Evolutionary conservation across 2,797 vertebrate species (phyloP).

Genomic region (Leptoclinus maculatus): DNA sequence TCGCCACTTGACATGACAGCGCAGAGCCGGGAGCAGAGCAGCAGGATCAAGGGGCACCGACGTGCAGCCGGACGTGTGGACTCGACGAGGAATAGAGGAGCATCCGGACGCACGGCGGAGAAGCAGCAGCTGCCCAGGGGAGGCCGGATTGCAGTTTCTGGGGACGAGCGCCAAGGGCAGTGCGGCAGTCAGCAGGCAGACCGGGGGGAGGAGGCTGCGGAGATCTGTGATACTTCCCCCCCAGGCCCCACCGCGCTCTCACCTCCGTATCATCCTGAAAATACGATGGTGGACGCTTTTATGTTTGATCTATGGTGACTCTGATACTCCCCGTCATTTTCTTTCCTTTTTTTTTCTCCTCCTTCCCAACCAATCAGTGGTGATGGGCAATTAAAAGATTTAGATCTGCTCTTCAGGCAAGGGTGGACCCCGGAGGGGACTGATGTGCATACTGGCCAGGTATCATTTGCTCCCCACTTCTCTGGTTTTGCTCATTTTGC

Average conservation of each 20-base stretch:
- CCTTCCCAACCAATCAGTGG: constrained; percentile 52
- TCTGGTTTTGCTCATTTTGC: constrained; percentile 82
- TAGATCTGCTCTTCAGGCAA: constrained; percentile 74
- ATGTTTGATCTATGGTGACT: constrained; percentile 66
- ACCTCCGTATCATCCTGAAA: constrained; percentile 56
- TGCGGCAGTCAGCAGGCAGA: constrained; percentile 84
- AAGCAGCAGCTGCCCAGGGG: constrained; percentile 74
- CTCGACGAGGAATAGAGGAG: constrained; percentile 71
- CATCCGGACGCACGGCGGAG: constrained; percentile 71
- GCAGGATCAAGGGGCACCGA: constrained; percentile 84
- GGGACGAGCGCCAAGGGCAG: constrained; percentile 87
- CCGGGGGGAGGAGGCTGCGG: constrained; percentile 82
- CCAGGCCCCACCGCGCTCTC: constrained; percentile 54
- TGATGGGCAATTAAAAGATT: constrained; percentile 72
- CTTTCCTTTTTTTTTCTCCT: neutral
- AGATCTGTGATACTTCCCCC: constrained; percentile 78
- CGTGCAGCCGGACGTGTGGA: constrained; percentile 83
- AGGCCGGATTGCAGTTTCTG: constrained; percentile 83
- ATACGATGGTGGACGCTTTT: constrained; percentile 59
- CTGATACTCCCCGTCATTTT: constrained; percentile 35
- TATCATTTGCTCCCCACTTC: constrained; percentile 76
- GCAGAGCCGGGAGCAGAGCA: constrained; percentile 78
- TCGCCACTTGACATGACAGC: constrained; percentile 87
- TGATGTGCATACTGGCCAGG: constrained; percentile 83
- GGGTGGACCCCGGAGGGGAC: constrained; percentile 79